A percentile compares a stretch with the other conserved stretches of the same genome.
Evolutionary conservation across 1,140 invertebrate species (phyloP).

Genomic region (Rhopalosiphum padi): DNA sequence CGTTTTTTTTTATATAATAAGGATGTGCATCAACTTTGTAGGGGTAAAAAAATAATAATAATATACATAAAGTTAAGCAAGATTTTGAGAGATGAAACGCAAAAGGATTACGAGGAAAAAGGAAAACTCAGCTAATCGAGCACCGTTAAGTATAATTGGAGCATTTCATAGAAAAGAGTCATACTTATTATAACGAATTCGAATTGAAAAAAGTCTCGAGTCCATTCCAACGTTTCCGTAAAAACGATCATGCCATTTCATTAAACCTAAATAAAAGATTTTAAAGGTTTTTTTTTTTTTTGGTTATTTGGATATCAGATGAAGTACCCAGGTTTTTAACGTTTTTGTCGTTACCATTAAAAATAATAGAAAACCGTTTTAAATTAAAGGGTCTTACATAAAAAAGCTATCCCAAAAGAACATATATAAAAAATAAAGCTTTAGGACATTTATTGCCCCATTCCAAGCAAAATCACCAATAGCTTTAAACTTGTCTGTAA

Average conservation of each 20-base stretch:
- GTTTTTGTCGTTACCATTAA: not conserved
- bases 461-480: not conserved
- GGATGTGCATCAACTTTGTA: not conserved
- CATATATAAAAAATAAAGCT: not conserved
- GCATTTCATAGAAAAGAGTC: not conserved
- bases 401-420: not conserved
- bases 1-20: not conserved
- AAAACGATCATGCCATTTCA: not conserved
- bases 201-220: not conserved
- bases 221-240: not conserved
- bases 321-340: not conserved
- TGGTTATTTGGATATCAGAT: not conserved
- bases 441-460: not conserved
- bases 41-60: not conserved
- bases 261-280: not conserved
- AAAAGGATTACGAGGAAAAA: not conserved
- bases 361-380: slow-evolving; percentile 24
- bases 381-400: not conserved
- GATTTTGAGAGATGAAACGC: not conserved
- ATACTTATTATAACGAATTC: not conserved
- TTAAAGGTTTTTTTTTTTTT: not conserved
- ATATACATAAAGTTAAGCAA: not conserved
- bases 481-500: not conserved
- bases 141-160: slow-evolving; percentile 8
- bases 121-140: not conserved